Conservation (phyloP, 2,113 vertebrate species). For the Siphamia tubifer region DNA sequence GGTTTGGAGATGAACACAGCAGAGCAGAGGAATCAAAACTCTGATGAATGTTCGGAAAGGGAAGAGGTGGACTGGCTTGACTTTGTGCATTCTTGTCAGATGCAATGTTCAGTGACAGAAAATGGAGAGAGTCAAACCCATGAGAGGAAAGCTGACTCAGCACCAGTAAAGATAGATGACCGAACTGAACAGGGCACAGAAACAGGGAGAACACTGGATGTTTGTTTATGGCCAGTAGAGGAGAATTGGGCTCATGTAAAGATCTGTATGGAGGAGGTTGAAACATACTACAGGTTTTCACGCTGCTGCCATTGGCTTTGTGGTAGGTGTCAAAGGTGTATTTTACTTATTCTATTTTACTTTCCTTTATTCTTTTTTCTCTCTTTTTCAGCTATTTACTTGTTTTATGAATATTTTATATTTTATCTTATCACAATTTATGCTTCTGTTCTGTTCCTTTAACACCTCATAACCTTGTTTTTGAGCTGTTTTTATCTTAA, state of each 20-base stretch:
- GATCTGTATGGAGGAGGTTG: conserved; percentile 73
- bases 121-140: neutral
- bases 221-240: conserved; percentile 44
- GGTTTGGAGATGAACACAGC: neutral
- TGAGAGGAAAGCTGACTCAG: neutral
- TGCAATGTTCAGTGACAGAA: neutral
- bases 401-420: neutral
- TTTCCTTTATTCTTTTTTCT: neutral
- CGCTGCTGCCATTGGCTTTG: conserved; percentile 69
- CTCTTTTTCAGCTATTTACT: neutral
- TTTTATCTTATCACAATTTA: neutral
- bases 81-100: neutral
- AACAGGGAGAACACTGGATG: neutral
- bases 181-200: neutral
- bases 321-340: conserved; percentile 59
- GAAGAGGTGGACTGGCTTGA: conserved; percentile 2
- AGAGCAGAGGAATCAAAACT: neutral
- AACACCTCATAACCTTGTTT: neutral
- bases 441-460: neutral
- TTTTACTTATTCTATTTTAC: neutral
- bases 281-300: conserved; percentile 70
- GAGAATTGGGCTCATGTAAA: conserved; percentile 35
- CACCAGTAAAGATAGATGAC: neutral
- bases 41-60: neutral
- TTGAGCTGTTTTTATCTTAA: too few relatives aligned